Evolutionary conservation across 2,888 invertebrate genomes (phyloP).

Genomic region (Ctenicera cuprea): DNA sequence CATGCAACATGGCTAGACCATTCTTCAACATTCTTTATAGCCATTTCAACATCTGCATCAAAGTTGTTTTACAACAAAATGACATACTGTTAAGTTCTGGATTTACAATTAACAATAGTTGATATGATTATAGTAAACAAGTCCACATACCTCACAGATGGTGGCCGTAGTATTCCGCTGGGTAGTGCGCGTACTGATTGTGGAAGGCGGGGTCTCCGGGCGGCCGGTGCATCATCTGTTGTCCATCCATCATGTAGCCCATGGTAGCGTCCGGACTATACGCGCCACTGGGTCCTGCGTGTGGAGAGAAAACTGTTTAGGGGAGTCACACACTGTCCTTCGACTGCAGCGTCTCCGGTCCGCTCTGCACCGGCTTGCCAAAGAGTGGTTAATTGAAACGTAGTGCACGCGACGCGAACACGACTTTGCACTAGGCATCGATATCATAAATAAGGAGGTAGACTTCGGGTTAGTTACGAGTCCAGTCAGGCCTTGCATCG

Average conservation of each 20-base stretch:
- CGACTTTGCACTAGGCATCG: slow-evolving; percentile 54
- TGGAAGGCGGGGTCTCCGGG: slow-evolving; percentile 95
- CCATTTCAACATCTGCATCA: neutral
- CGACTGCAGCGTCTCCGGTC: slow-evolving; percentile 59
- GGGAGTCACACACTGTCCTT: slow-evolving; percentile 77
- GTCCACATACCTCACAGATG: slow-evolving; percentile 82
- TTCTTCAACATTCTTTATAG: too few relatives aligned
- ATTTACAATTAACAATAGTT: neutral
- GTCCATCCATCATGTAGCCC: slow-evolving; percentile 99
- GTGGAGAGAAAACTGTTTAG: slow-evolving; percentile 91
- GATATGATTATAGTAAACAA: neutral
- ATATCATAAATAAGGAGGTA: slow-evolving; percentile 53
- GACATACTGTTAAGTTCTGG: too few relatives aligned
- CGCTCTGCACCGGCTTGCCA: slow-evolving; percentile 49
- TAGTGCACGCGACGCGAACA: slow-evolving; percentile 50
- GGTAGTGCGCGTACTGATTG: slow-evolving; percentile 94
- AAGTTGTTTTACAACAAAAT: too few relatives aligned
- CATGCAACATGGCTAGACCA: too few relatives aligned
- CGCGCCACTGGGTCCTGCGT: slow-evolving; percentile 95
- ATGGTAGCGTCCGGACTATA: slow-evolving; percentile 97
- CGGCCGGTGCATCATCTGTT: slow-evolving; percentile 97
- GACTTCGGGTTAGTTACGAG: slow-evolving; percentile 50
- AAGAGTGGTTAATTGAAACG: slow-evolving; percentile 49
- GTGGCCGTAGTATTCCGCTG: slow-evolving; percentile 95
- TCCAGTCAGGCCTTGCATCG: slow-evolving; percentile 53